Conservation (phyloP, 2,888 invertebrate species). For the Tineola bisselliella region DNA sequence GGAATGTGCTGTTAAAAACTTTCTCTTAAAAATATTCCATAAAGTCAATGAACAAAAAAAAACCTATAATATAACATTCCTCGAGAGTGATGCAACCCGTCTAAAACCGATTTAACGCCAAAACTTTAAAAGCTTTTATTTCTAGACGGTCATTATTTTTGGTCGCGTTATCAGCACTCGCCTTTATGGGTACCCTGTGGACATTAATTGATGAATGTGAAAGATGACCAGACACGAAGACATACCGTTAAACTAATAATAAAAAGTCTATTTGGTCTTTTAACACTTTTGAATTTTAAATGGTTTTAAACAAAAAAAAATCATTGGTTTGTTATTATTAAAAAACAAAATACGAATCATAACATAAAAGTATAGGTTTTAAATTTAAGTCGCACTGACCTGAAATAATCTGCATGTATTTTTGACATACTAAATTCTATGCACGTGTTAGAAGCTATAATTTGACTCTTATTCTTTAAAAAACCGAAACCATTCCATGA, state of each 20-base stretch:
- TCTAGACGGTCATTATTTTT: constrained; percentile 9
- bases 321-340: no score
- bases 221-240: not conserved
- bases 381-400: no score
- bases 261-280: not conserved
- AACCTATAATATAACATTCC: not conserved
- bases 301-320: not conserved
- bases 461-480: no score
- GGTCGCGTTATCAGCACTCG: constrained; percentile 11
- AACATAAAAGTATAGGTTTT: no score
- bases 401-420: no score
- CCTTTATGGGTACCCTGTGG: constrained; percentile 7
- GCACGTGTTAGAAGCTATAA: no score
- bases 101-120: constrained; percentile 4
- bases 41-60: not conserved
- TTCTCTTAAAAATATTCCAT: not conserved
- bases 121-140: constrained; percentile 12
- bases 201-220: constrained; percentile 13
- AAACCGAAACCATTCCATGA: no score
- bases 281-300: not conserved
- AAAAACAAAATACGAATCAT: no score
- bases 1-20: not conserved
- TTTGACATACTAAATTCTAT: no score
- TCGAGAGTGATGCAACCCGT: constrained; percentile 2
- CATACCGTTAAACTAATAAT: not conserved